These are phyloP conservation scores for Penaeus monodon DNA, from an alignment of 2,888 invertebrate species.

Conservation along the genomic window DNA sequence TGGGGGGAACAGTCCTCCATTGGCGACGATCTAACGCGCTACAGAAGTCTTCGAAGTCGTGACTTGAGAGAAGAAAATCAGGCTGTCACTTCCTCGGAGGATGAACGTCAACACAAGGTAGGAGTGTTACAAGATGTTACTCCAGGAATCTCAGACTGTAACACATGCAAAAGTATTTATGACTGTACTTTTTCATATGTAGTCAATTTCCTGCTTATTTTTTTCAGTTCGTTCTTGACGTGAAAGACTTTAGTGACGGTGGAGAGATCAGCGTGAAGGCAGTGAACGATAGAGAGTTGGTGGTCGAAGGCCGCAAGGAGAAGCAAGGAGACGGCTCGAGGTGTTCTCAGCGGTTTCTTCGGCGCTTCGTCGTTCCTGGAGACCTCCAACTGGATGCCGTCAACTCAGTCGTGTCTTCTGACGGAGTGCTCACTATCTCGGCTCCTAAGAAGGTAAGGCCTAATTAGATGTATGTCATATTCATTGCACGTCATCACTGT, in stretches of 20 bases:
- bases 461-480: too few species aligned
- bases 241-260: constrained; percentile 29
- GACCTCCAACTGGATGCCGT: constrained; percentile 14
- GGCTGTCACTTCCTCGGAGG: constrained; percentile 39
- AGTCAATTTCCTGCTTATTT: background rate
- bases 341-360: constrained; percentile 23
- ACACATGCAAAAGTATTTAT: too few species aligned
- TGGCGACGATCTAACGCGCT: constrained; percentile 48
- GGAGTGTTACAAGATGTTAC: too few species aligned
- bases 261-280: constrained; percentile 31
- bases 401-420: constrained; percentile 23
- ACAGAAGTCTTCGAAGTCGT: constrained; percentile 44
- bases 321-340: constrained; percentile 1
- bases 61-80: constrained; percentile 53
- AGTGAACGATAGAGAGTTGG: constrained; percentile 25
- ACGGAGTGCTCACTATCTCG: constrained; percentile 37
- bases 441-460: constrained; percentile 33
- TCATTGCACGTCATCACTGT: too few species aligned
- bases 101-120: constrained; percentile 35
- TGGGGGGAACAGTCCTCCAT: constrained; percentile 34
- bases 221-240: constrained; percentile 29
- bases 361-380: constrained; percentile 32
- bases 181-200: too few species aligned
- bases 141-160: too few species aligned
- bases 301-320: constrained; percentile 35